These are phyloP conservation scores for Agapornis roseicollis DNA, from an alignment of 2,113 vertebrate species.

Conservation along the genomic window DNA sequence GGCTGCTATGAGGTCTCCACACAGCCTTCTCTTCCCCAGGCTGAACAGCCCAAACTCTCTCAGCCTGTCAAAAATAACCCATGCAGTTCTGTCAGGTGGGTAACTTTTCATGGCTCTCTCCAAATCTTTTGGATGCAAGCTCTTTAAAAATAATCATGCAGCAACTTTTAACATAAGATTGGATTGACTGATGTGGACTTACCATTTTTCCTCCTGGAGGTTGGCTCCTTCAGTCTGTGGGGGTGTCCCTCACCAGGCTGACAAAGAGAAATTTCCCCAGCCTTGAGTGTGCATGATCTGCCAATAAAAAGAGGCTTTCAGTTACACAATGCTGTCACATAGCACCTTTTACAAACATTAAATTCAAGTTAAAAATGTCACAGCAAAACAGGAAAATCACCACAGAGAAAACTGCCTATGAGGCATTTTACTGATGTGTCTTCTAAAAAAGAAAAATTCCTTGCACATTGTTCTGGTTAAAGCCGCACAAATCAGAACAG, in stretches of 20 bases:
- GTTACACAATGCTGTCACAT: constrained; percentile 19
- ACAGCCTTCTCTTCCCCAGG: no score
- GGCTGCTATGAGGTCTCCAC: no score
- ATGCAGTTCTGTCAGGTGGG: accelerated
- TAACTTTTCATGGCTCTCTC: neutral
- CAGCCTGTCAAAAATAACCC: no score
- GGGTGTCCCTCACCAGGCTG: neutral
- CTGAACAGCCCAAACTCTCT: no score
- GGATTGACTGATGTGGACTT: neutral
- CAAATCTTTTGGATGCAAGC: neutral
- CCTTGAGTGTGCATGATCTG: neutral
- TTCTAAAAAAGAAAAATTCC: neutral
- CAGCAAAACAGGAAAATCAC: constrained; percentile 17
- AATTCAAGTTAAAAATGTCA: constrained; percentile 40
- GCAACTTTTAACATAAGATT: neutral
- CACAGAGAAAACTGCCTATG: neutral
- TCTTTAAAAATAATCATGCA: neutral
- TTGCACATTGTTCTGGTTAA: neutral
- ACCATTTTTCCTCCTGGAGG: neutral
- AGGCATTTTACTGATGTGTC: neutral
- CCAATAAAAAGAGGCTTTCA: constrained; percentile 31
- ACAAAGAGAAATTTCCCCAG: neutral
- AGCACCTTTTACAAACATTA: constrained; percentile 23
- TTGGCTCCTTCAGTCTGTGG: neutral
- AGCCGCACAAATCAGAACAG: neutral